These are phyloP conservation scores for Paratilapia polleni DNA, from an alignment of 2,113 vertebrate genomes.

Conservation along the genomic window DNA sequence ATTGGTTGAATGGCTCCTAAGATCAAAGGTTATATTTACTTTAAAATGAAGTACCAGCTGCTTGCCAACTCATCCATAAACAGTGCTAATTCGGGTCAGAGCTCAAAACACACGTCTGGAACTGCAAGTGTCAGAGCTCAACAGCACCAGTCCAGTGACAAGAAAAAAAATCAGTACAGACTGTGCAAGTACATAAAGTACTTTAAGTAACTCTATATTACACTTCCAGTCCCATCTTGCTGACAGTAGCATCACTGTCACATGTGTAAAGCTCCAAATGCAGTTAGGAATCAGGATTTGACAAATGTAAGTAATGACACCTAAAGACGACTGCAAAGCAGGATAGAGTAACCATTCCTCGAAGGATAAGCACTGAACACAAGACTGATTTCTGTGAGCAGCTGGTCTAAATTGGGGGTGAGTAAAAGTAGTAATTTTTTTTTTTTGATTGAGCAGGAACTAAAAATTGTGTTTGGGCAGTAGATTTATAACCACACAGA, in stretches of 20 bases:
- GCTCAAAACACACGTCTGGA: neutral
- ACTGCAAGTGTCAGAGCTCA: neutral
- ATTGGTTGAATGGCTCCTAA: neutral
- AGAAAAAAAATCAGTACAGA: neutral
- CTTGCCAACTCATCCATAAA: neutral
- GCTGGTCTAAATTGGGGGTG: neutral
- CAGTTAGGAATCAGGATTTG: neutral
- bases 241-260: neutral
- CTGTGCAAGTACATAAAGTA: neutral
- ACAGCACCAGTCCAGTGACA: neutral
- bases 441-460: neutral
- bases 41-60: constrained; percentile 13
- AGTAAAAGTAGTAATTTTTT: neutral
- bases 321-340: neutral
- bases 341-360: neutral
- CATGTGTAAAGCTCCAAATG: neutral
- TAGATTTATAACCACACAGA: neutral
- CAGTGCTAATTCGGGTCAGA: constrained; percentile 22
- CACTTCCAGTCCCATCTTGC: neutral
- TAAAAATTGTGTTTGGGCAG: neutral
- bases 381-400: neutral
- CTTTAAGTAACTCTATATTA: neutral
- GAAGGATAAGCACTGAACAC: neutral
- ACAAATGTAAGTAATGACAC: too few relatives aligned
- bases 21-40: constrained; percentile 51